Evolutionary conservation across 2,888 invertebrate genomes (phyloP), one percentile per base, ranked within the genome.

Genomic region (Linyphia triangularis): DNA sequence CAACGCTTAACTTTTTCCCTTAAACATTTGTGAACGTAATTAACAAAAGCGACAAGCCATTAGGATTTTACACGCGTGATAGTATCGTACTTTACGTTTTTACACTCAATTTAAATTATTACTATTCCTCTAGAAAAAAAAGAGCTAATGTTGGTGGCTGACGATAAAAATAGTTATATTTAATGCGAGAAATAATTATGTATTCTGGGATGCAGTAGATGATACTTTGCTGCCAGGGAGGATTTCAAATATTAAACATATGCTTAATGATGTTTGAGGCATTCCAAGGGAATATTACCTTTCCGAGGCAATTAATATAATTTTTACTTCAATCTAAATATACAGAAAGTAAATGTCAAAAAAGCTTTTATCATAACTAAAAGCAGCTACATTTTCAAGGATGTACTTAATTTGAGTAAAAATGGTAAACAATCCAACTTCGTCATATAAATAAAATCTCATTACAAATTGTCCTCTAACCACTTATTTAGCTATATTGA

Each of bases 41-140:
- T 81, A 81, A 81, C 79, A 81, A 69, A 67, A 69, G 79, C 79
- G 79, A 81, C 79, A 81, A 51, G 51, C 57, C 79, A 81, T 81
- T 81, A 81, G 57, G 24, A 69, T 37, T 43, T 69, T 57, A 24
- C 65, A 51, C 43, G 30, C 65, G 26, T 10, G 78, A 22, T 19
- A 65, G 28, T 78, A 43, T 65, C 78, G 24, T 78, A 24, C 1
- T 16, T 22, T 70, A 43, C 5, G 16, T 10, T 24, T 73, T 57
- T 30, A 43, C 57, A 30, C n/a, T 57, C 10, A 28, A 30, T 73
- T 57, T 28, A 28, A 43, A 43, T 13, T 43, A 43, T 43, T 43
- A 43, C 43, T 43, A 10, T 43, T 43, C 13, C 33, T 16, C 13
- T 43, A 10, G 43, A 4, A 10, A 43, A 43, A 43, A 43, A 43